Evolutionary conservation across 2,113 vertebrate species (phyloP).

Genomic region (Ciconia stormi): DNA sequence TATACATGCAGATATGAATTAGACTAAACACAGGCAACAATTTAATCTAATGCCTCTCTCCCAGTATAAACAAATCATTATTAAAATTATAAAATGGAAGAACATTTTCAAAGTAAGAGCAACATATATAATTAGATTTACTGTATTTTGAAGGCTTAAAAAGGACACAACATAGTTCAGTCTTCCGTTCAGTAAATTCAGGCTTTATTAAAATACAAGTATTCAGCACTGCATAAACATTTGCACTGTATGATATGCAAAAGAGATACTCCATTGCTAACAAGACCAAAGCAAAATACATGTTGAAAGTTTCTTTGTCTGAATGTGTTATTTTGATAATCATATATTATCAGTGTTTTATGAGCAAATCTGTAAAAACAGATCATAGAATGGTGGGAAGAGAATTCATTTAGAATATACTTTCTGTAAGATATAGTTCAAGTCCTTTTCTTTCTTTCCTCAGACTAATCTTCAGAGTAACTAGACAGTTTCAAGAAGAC

Average conservation of each 20-base stretch:
- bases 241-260: slow-evolving; percentile 64
- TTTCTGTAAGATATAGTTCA: slow-evolving; percentile 71
- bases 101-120: slow-evolving; percentile 69
- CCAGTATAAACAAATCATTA: slow-evolving; percentile 72
- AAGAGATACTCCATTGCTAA: slow-evolving; percentile 69
- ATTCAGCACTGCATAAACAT: slow-evolving; percentile 62
- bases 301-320: slow-evolving; percentile 74
- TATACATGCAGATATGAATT: slow-evolving; percentile 59
- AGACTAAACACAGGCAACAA: slow-evolving; percentile 62
- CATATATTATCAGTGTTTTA: slow-evolving; percentile 72
- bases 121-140: slow-evolving; percentile 76
- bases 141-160: slow-evolving; percentile 65
- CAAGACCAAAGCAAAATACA: slow-evolving; percentile 69
- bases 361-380: slow-evolving; percentile 68
- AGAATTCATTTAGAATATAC: slow-evolving; percentile 66
- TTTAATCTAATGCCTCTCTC: slow-evolving; percentile 56
- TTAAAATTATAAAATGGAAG: slow-evolving; percentile 71
- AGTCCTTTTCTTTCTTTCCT: slow-evolving; percentile 71
- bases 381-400: slow-evolving; percentile 64
- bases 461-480: slow-evolving; percentile 74
- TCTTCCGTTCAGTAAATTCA: slow-evolving; percentile 68
- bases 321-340: slow-evolving; percentile 72
- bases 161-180: slow-evolving; percentile 61
- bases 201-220: slow-evolving; percentile 68
- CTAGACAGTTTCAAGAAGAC: slow-evolving; percentile 87